A percentile compares a stretch with the other conserved stretches of the same genome.
phyloP scores from a whole-genome alignment of 1,140 invertebrate species.

The Zaprionus camerounensis region DNA sequence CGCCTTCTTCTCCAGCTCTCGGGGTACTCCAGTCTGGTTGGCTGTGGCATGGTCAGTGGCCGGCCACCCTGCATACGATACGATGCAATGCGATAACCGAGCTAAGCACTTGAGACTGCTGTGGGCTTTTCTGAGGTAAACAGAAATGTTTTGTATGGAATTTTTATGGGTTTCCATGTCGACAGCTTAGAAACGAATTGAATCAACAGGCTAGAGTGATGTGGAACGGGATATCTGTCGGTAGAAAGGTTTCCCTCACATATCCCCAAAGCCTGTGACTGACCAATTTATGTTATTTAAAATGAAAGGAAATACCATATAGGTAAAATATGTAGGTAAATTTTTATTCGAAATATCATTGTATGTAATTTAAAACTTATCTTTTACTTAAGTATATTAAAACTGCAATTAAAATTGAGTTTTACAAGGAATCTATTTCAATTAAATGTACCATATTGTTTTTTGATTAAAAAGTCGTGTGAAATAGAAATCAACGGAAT shows the following conservation, averaged over 20 bases:
- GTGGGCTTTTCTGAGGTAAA: constrained; percentile 54
- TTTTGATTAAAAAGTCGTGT: no score
- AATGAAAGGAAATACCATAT: background rate
- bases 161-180: constrained; percentile 39
- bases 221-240: background rate
- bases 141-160: constrained; percentile 56
- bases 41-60: constrained; percentile 14
- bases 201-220: constrained; percentile 9
- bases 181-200: constrained; percentile 31
- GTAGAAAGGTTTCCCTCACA: constrained; percentile 3
- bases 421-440: no score
- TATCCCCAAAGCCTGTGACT: background rate
- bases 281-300: background rate
- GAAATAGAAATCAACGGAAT: no score
- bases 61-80: background rate
- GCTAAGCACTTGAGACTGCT: constrained; percentile 47
- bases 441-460: no score
- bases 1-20: constrained; percentile 36
- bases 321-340: no score
- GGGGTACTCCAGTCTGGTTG: background rate
- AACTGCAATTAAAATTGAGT: no score
- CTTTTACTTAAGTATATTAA: no score
- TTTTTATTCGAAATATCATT: no score
- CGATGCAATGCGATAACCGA: constrained; percentile 18
- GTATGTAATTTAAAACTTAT: no score